A percentile compares a stretch with the other conserved stretches of the same genome.
These are phyloP conservation scores for Nomada lathburiana DNA, from an alignment of 2,888 invertebrate species.

Conservation along the genomic window DNA sequence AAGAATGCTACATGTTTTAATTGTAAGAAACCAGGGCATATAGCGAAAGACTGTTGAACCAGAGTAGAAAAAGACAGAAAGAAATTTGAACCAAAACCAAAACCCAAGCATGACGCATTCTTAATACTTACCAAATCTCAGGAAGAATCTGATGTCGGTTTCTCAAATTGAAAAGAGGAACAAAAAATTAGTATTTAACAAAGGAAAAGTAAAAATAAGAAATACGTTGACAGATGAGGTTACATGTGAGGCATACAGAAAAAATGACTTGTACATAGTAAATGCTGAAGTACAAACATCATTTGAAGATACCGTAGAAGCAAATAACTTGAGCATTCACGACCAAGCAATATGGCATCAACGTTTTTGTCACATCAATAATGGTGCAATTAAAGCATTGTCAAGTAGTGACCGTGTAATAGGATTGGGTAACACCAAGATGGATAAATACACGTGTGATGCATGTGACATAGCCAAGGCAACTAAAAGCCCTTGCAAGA, in stretches of 20 bases:
- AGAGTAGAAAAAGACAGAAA: neutral
- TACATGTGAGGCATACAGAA: slow-evolving; percentile 16
- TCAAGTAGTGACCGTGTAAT: neutral
- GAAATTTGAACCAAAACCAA: neutral
- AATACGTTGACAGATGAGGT: slow-evolving; percentile 1
- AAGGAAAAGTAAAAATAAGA: slow-evolving; percentile 12
- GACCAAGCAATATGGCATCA: slow-evolving; percentile 24
- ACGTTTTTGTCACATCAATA: slow-evolving; percentile 27
- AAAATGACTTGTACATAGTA: slow-evolving; percentile 30
- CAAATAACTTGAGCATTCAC: neutral
- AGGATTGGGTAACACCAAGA: slow-evolving; percentile 16
- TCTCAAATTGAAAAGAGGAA: slow-evolving; percentile 17
- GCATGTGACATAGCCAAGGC: slow-evolving; percentile 18
- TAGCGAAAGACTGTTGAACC: slow-evolving; percentile 4
- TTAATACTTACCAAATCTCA: slow-evolving; percentile 14
- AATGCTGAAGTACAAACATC: slow-evolving; percentile 2
- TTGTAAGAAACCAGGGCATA: neutral
- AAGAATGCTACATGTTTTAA: slow-evolving; percentile 11
- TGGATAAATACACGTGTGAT: slow-evolving; percentile 8
- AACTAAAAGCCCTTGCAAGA: slow-evolving; percentile 14
- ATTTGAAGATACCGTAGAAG: neutral
- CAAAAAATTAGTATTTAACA: slow-evolving; percentile 8
- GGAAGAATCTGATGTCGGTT: slow-evolving; percentile 32
- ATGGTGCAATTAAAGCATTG: slow-evolving; percentile 4
- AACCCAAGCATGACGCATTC: neutral